Conservation (phyloP, 2,113 vertebrate species). For the Mastomys natalensis region DNA sequence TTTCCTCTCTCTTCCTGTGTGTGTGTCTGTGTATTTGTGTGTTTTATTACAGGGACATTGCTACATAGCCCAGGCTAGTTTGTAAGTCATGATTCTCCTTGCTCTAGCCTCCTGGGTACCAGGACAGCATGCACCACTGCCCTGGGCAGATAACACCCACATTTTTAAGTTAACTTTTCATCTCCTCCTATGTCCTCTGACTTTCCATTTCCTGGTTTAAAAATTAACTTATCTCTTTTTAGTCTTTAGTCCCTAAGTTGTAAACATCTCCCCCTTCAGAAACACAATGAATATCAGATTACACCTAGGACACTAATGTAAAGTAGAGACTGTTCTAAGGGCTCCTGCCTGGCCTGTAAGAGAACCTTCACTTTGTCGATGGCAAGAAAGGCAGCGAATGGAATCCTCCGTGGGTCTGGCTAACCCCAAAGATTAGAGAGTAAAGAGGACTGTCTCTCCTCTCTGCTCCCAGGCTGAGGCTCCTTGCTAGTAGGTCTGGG, state of each 20-base stretch:
- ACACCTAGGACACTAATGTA: background rate
- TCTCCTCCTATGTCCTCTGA: slow-evolving; percentile 2
- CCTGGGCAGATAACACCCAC: background rate
- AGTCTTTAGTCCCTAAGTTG: background rate
- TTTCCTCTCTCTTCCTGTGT: background rate
- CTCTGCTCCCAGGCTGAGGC: background rate
- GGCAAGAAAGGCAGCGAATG: too few species aligned
- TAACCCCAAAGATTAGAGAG: background rate
- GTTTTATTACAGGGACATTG: background rate
- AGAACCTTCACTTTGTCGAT: background rate
- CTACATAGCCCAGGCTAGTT: background rate
- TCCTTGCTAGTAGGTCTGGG: background rate
- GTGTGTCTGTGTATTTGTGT: background rate
- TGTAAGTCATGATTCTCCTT: background rate
- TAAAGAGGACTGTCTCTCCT: background rate
- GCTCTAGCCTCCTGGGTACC: background rate
- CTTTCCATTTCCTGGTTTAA: background rate
- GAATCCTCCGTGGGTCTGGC: background rate
- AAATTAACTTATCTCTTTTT: background rate
- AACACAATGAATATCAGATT: background rate
- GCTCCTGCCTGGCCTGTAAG: background rate
- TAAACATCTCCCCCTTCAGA: slow-evolving; percentile 2
- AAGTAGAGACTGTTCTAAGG: background rate
- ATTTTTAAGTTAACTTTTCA: slow-evolving; percentile 32
- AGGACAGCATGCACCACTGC: background rate